Evolutionary conservation across 1,140 invertebrate species (phyloP).

Genomic region (Homarus americanus): DNA sequence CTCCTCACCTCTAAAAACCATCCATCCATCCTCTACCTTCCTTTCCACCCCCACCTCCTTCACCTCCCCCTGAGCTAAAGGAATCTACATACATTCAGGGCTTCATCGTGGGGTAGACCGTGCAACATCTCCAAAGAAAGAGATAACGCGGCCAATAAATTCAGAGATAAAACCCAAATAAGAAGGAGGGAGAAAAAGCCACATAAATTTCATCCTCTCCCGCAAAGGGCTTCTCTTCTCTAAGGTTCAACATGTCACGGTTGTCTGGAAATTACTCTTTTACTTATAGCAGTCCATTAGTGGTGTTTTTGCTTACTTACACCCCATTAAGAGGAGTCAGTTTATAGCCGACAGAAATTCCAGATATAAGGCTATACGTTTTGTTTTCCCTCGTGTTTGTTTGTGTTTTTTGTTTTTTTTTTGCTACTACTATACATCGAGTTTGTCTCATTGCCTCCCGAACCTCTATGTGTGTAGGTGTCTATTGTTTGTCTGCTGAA

Average conservation of each 20-base stretch:
- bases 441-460: neutral
- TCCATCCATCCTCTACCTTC: neutral
- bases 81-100: constrained; percentile 34
- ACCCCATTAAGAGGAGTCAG: constrained; percentile 51
- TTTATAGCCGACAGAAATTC: constrained; percentile 36
- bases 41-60: constrained; percentile 6
- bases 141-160: constrained; percentile 61
- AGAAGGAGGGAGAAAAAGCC: constrained; percentile 56
- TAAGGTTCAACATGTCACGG: constrained; percentile 63
- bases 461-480: too few species aligned
- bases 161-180: constrained; percentile 68
- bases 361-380: constrained; percentile 15
- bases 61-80: too few species aligned
- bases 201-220: constrained; percentile 49
- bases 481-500: too few species aligned
- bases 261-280: constrained; percentile 65
- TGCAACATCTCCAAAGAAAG: constrained; percentile 46
- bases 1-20: too few species aligned
- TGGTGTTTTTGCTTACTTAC: constrained; percentile 58
- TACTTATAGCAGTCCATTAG: constrained; percentile 66
- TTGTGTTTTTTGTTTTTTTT: neutral
- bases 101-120: constrained; percentile 34
- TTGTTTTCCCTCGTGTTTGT: neutral
- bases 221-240: constrained; percentile 53
- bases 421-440: neutral